Base-by-base conservation (phyloP, 2,888 invertebrate genomes). In the Sphecodes monilicornis region DNA sequence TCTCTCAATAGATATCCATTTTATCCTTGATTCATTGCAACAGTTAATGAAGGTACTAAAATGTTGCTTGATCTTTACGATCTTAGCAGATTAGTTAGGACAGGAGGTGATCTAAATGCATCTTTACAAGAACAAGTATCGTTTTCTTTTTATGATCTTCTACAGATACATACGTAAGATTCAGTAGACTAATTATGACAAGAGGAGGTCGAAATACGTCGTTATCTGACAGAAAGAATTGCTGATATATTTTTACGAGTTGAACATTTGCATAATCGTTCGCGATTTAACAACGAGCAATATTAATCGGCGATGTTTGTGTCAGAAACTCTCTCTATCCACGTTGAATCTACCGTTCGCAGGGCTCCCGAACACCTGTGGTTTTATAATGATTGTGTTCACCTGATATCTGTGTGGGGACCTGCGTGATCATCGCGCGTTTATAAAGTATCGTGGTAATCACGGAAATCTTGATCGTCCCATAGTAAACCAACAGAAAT, bases 401-500 rank as follows among this genome's bases (percentile, higher is more conserved):
- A 81, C 73, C 76, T 66, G 76, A 39, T 74, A 74, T 78, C 86
- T 76, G 73, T 78, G 79, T 73, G 80, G 79, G 76, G 73, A 36
- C 0, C 54, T 64, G 36, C 76, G 64, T 43, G 74, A 73, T 79
- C 80, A 82, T 82, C 83, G 85, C 84, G 79, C 76, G 77, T 75
- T 86, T 86, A 84, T 86, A 83, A 77, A 88, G 84, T 78, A 82
- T 78, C 78, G 78, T 22, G 70, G 36, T n/a, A 84, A 80, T 84
- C 69, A 78, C 75, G 50, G 75, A 75, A 69, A 76, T 80, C 41
- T 26, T 82, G 46, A 39, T 70, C 41, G 32, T 43, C 54, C 71
- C 64, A 68, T 60, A 78, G 50, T 80, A 89, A 87, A 85, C 68
- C 72, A 78, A 83, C 72, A 70, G 68, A 39, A 29, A 29, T 2